Evolutionary conservation across 2,888 invertebrate genomes (phyloP).

Genomic region (Iphiclides podalirius): DNA sequence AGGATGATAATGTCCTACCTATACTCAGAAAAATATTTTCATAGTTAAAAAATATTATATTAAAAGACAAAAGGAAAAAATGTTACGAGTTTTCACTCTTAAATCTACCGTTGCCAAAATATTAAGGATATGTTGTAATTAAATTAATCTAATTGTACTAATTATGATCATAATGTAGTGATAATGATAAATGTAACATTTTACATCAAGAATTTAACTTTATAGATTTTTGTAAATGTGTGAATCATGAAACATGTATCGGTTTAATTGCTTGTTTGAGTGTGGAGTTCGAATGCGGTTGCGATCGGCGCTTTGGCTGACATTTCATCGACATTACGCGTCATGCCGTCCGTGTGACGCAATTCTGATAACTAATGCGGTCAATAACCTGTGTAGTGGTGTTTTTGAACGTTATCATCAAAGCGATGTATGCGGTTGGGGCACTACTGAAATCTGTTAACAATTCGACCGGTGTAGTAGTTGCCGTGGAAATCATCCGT

Average conservation of each 20-base stretch:
- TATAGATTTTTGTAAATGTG: no score
- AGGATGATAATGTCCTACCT: no score
- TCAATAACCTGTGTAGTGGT: slow-evolving; percentile 28
- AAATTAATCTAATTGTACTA: no score
- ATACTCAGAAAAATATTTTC: no score
- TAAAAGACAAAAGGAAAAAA: no score
- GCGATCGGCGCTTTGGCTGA: not conserved
- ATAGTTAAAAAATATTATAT: no score
- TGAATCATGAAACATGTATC: slow-evolving; percentile 5
- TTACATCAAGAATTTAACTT: no score
- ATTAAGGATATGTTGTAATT: no score
- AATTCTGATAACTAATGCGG: slow-evolving; percentile 28
- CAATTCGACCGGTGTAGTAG: slow-evolving; percentile 8
- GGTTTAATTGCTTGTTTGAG: slow-evolving; percentile 13
- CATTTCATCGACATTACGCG: slow-evolving; percentile 15
- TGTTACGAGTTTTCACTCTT: no score
- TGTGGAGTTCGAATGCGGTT: slow-evolving; percentile 2
- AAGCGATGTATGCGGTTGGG: slow-evolving; percentile 15
- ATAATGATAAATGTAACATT: no score
- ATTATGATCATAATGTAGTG: no score
- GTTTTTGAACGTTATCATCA: slow-evolving; percentile 23
- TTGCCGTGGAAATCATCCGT: slow-evolving; percentile 11
- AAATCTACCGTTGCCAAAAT: no score
- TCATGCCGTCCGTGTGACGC: slow-evolving; percentile 13
- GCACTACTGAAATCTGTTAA: slow-evolving; percentile 11